Evolutionary conservation across 2,113 vertebrate genomes (phyloP).

Genomic region (Sialia sialis): DNA sequence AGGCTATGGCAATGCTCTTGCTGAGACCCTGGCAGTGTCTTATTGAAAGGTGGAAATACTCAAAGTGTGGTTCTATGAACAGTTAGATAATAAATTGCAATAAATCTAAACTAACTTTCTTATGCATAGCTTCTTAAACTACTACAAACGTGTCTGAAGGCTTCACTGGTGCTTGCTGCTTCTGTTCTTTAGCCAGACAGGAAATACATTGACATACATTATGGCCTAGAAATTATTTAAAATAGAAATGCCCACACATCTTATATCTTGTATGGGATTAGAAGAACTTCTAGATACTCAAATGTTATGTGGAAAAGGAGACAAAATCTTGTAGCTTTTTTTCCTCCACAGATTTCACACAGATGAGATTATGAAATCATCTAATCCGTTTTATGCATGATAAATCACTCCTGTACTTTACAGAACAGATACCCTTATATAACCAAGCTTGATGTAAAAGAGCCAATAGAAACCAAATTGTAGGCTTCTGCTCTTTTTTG

Average conservation of each 20-base stretch:
- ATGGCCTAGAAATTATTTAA: neutral
- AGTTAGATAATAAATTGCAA: neutral
- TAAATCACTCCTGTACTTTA: constrained; percentile 19
- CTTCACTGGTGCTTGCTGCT: neutral
- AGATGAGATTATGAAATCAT: constrained; percentile 36
- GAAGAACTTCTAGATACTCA: neutral
- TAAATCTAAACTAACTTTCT: neutral
- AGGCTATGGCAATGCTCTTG: fast-evolving
- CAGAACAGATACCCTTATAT: constrained; percentile 20
- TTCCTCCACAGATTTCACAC: neutral
- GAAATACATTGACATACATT: neutral
- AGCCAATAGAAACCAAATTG: neutral
- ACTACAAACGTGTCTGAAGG: neutral
- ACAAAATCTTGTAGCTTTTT: neutral
- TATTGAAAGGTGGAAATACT: neutral
- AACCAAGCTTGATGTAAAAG: neutral
- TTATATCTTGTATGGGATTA: neutral
- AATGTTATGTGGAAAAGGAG: neutral
- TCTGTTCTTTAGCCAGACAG: neutral
- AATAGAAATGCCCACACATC: neutral
- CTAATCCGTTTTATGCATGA: constrained; percentile 47
- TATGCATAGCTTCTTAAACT: neutral
- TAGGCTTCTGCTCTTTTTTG: neutral
- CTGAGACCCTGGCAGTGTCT: neutral
- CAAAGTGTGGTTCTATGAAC: neutral